Evolutionary conservation across 2,113 vertebrate species (phyloP), one percentile per base, ranked within the genome.

Genomic region (Ammodytes dubius): DNA sequence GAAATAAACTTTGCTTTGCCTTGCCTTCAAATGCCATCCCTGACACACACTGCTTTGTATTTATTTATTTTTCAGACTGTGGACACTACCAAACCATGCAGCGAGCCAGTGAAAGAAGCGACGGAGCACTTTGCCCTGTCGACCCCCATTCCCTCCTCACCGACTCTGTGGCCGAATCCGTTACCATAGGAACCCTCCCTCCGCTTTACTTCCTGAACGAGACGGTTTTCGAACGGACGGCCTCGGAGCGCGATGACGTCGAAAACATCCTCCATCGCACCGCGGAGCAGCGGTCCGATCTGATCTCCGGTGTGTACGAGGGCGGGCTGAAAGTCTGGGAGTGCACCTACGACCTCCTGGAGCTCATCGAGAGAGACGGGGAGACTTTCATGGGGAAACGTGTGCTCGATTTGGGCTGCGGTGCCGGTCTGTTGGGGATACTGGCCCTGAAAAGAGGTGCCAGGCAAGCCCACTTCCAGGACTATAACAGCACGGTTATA

Each of bases 261-360:
- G 97, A 97, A 93, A 93, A 95, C 61, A 95, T 96, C 0, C 70
- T 97, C 39, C 94, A 94, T 14, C 79, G 90, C 92, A 96, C 93
- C 0, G 54, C 93, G 5, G 94, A 95, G 64, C 94, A 96, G 82
- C 96, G 91, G 75, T 97, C 97, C 2, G 98, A 99, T 88, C 96
- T 99, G 69, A 97, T 99, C 91, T 90, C 97, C 1, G 98, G 98
- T 27, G 89, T 98, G 73, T 99, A 99, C 0, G 98, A 99, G 92
- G 98, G 98, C 60, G 98, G 98, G 13, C 92, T 99, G 86, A 98
- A 97, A 93, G 97, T 99, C 87, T 99, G 98, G 98, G 97, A 99
- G 87, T 98, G 98, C 90, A 99, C 98, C 0, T 97, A 97, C 47
- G 98, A 99, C 87, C 96, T 99, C 15, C 75, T 98, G 11, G 89